Evolutionary conservation across 1,140 invertebrate species (phyloP).

Genomic region (Scaptomyza graminum): DNA sequence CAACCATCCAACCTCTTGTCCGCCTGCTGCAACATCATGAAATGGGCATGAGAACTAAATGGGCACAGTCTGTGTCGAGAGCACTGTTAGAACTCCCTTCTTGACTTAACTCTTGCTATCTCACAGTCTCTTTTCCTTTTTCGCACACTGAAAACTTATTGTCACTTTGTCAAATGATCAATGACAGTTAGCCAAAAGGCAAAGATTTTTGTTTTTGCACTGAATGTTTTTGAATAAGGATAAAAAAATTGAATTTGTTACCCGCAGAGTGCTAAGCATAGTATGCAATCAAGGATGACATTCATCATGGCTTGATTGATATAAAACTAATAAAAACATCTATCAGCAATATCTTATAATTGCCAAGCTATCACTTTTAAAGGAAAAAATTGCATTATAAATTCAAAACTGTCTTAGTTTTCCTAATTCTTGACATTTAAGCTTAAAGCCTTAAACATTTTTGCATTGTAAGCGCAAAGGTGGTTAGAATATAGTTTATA

Average conservation of each 20-base stretch:
- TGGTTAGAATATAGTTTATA: neutral
- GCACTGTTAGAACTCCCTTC: neutral
- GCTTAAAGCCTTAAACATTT: slow-evolving; percentile 23
- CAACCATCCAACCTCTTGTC: too few relatives aligned
- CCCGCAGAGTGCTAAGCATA: too few relatives aligned
- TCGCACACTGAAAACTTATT: neutral
- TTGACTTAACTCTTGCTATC: neutral
- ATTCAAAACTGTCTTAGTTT: too few relatives aligned
- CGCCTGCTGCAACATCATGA: slow-evolving; percentile 10
- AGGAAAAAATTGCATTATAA: too few relatives aligned
- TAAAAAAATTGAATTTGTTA: neutral
- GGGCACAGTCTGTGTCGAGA: neutral
- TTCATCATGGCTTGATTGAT: too few relatives aligned
- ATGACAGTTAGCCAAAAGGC: neutral
- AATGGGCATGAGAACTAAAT: neutral
- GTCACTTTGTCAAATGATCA: slow-evolving; percentile 13
- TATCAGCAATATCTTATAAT: too few relatives aligned
- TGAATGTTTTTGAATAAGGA: neutral
- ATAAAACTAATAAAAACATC: too few relatives aligned
- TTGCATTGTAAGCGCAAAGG: slow-evolving; percentile 7
- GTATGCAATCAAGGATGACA: too few relatives aligned
- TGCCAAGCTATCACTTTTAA: too few relatives aligned
- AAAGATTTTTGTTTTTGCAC: neutral
- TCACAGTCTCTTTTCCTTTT: neutral
- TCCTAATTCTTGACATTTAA: neutral